phyloP scores from a whole-genome alignment of 2,113 vertebrate genomes.

The Oophaga pumilio region DNA sequence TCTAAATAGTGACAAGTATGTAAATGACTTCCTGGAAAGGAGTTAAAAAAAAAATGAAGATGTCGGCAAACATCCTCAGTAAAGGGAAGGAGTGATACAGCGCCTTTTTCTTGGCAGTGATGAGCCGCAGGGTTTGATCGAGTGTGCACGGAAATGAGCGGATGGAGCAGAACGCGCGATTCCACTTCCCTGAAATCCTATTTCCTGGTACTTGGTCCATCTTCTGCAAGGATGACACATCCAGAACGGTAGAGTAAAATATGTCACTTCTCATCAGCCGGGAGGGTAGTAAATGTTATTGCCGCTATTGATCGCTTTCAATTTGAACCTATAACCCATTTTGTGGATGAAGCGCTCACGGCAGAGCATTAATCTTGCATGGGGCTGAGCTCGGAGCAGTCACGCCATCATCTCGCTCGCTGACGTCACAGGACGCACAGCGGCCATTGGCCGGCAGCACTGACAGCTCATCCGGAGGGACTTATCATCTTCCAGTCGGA shows the following conservation, averaged over 20 bases:
- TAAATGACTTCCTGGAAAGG: background rate
- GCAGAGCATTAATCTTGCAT: slow-evolving; percentile 57
- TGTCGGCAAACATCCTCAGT: background rate
- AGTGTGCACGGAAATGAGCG: slow-evolving; percentile 14
- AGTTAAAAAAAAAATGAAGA: background rate
- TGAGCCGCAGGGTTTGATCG: background rate
- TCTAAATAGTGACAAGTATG: too few species aligned
- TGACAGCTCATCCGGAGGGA: slow-evolving; percentile 49
- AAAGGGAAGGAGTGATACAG: background rate
- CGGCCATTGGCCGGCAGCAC: slow-evolving; percentile 20
- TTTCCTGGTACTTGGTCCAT: slow-evolving; percentile 39
- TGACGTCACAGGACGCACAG: slow-evolving; percentile 12
- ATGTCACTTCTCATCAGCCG: slow-evolving; percentile 53
- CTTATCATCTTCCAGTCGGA: slow-evolving; percentile 38
- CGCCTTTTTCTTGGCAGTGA: slow-evolving; percentile 14
- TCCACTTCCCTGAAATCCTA: slow-evolving; percentile 28
- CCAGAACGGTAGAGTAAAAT: background rate
- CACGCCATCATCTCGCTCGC: slow-evolving; percentile 52
- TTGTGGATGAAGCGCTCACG: slow-evolving; percentile 29
- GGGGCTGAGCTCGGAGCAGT: slow-evolving; percentile 34
- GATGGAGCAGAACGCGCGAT: background rate
- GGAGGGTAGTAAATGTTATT: slow-evolving; percentile 33
- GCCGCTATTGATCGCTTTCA: slow-evolving; percentile 30
- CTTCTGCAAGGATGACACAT: slow-evolving; percentile 48
- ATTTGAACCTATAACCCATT: slow-evolving; percentile 50